phyloP scores from a whole-genome alignment of 2,113 vertebrate species.

The Notothenia coriiceps region DNA sequence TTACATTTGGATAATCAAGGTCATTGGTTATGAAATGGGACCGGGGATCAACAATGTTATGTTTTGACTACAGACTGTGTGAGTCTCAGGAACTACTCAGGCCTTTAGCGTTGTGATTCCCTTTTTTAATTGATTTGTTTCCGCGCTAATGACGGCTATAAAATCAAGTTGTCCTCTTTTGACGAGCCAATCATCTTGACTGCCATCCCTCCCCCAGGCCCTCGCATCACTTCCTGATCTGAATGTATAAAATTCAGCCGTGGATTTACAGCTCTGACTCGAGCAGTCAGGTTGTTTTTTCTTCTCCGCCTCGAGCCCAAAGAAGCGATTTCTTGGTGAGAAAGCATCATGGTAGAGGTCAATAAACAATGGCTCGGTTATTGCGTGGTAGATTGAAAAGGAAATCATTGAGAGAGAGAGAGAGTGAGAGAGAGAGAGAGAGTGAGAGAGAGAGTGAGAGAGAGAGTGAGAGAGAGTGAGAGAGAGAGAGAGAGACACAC shows the following conservation, averaged over 20 bases:
- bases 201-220: constrained; percentile 35
- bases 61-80: not conserved
- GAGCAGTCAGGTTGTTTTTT: constrained; percentile 24
- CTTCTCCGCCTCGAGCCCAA: constrained; percentile 33
- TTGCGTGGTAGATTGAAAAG: constrained; percentile 73
- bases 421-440: no score
- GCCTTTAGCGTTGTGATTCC: constrained; percentile 22
- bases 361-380: constrained; percentile 69
- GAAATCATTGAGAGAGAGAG: constrained; percentile 74
- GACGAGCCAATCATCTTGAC: constrained; percentile 55
- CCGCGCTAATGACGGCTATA: constrained; percentile 45
- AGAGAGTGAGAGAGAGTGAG: not conserved
- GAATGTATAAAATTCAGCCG: constrained; percentile 31
- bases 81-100: not conserved
- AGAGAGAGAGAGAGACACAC: no score
- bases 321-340: constrained; percentile 46
- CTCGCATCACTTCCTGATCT: constrained; percentile 1
- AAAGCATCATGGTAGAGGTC: constrained; percentile 68
- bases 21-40: not conserved
- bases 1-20: no score
- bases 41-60: no score
- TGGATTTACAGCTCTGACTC: not conserved
- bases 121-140: constrained; percentile 69
- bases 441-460: no score
- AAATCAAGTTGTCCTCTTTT: constrained; percentile 59